Percentiles rank a stretch among this genome's conserved stretches.
Conservation (phyloP, 2,113 vertebrate genomes). For the Austrofundulus limnaeus region DNA sequence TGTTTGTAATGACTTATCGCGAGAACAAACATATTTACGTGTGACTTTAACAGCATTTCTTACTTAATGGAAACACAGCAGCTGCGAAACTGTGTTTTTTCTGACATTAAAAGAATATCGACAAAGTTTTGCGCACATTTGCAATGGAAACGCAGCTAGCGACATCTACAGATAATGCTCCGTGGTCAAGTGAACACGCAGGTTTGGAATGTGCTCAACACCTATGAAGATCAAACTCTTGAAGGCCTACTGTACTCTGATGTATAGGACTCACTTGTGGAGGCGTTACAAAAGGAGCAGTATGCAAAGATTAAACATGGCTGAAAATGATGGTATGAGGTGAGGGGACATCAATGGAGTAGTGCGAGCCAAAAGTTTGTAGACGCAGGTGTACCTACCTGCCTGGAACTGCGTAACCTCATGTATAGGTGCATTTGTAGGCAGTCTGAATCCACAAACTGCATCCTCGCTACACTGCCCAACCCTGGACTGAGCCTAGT, state of each 20-base stretch:
- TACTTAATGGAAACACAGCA: no score
- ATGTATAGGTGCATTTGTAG: neutral
- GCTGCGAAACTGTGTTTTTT: no score
- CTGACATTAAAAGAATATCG: no score
- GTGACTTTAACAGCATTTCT: no score
- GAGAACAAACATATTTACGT: no score
- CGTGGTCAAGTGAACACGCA: no score
- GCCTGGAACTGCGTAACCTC: neutral
- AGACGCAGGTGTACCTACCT: neutral
- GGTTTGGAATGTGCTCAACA: no score
- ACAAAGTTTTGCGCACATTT: no score
- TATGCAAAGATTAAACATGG: neutral
- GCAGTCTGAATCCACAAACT: neutral
- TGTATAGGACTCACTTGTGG: neutral
- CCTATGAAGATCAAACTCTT: neutral
- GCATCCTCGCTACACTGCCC: neutral
- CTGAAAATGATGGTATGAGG: neutral
- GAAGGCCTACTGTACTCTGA: neutral
- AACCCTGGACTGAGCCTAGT: neutral
- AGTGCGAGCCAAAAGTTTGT: neutral
- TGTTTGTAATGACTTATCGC: no score
- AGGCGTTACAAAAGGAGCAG: neutral
- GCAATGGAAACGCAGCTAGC: no score
- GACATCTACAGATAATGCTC: no score
- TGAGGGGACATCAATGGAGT: neutral